A percentile compares a stretch with the other conserved stretches of the same genome.
Evolutionary conservation across 2,888 invertebrate species (phyloP).

Genomic region (Digitonthophagus gazella): DNA sequence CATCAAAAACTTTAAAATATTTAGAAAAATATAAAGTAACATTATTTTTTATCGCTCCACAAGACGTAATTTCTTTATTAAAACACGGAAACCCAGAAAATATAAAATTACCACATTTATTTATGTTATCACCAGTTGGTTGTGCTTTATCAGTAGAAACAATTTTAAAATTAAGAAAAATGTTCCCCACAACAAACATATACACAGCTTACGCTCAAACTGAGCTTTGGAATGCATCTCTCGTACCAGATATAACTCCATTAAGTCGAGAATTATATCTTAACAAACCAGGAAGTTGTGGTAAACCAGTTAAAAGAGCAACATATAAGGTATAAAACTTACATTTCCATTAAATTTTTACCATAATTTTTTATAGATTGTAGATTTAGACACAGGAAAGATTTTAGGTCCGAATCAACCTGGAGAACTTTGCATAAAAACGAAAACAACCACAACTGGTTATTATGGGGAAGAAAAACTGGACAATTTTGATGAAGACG

Average conservation of each 20-base stretch:
- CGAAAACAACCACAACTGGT: constrained; percentile 21
- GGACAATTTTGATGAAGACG: constrained; percentile 49
- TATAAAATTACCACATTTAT: constrained; percentile 8
- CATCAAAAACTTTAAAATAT: constrained; percentile 12
- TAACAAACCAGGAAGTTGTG: constrained; percentile 38
- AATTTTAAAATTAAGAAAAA: constrained; percentile 37
- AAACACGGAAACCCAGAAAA: constrained; percentile 17
- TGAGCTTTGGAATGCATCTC: constrained; percentile 39
- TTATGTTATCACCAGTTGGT: not conserved
- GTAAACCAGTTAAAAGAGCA: constrained; percentile 35
- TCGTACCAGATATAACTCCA: constrained; percentile 34
- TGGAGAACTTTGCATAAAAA: constrained; percentile 22
- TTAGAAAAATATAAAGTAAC: constrained; percentile 31
- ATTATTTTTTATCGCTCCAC: constrained; percentile 31
- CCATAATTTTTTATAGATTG: not conserved
- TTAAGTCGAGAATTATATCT: constrained; percentile 35
- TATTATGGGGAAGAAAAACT: constrained; percentile 39
- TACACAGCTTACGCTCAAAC: constrained; percentile 44
- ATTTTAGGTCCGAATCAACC: constrained; percentile 50
- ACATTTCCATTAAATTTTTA: too few species aligned
- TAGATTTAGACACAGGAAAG: constrained; percentile 47
- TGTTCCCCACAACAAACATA: constrained; percentile 43
- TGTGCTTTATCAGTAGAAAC: not conserved
- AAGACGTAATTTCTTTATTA: constrained; percentile 14
- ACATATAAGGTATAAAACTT: not conserved